These are phyloP conservation scores for Lysandra bellargus DNA, from an alignment of 2,888 invertebrate genomes.

Conservation along the genomic window DNA sequence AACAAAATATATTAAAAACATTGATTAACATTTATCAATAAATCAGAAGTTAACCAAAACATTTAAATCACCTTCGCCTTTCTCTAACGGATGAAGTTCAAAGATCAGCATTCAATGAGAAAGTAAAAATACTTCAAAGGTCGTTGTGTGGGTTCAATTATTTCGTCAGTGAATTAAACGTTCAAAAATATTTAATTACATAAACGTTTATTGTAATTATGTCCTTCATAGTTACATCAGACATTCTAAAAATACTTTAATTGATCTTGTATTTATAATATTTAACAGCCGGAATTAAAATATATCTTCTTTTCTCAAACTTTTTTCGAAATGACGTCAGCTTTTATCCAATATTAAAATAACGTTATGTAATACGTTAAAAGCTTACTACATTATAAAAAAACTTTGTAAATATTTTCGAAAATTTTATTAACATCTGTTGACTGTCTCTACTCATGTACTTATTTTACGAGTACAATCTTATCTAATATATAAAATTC, in stretches of 20 bases:
- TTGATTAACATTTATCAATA: not conserved
- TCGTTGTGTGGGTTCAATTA: not conserved
- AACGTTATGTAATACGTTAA: not conserved
- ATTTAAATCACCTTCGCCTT: conserved; percentile 1
- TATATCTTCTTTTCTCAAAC: not conserved
- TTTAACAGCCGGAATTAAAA: not conserved
- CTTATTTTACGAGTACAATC: no score
- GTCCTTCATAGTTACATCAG: not conserved
- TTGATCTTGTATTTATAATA: not conserved
- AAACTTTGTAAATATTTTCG: not conserved
- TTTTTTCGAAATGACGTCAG: not conserved
- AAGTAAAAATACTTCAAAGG: conserved; percentile 10
- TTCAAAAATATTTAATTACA: conserved; percentile 7
- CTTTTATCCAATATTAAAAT: not conserved
- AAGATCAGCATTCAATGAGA: not conserved
- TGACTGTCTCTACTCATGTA: not conserved
- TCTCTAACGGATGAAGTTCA: not conserved
- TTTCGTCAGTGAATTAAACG: not conserved
- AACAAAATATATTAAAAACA: not conserved
- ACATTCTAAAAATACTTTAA: conserved; percentile 6
- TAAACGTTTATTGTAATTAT: not conserved
- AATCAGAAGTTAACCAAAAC: not conserved
- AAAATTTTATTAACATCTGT: not conserved
- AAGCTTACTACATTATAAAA: not conserved
- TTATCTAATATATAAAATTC: no score